Conservation (phyloP, 1,140 invertebrate genomes). For the Arion vulgaris region DNA sequence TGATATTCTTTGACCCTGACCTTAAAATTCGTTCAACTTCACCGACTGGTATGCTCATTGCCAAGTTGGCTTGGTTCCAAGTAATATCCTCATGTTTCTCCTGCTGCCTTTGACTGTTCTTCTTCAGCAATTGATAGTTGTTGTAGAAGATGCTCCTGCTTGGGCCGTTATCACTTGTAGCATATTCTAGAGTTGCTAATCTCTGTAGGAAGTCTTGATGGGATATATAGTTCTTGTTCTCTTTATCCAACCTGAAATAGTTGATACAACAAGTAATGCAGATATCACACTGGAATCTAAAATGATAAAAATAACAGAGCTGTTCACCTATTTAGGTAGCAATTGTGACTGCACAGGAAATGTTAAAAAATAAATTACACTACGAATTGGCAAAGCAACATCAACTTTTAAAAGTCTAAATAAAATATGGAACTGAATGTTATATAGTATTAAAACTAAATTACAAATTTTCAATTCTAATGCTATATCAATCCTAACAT, state of each 20-base stretch:
- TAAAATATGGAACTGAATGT: too few relatives aligned
- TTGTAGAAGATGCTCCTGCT: slow-evolving; percentile 62
- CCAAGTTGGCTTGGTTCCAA: slow-evolving; percentile 62
- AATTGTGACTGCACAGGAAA: too few relatives aligned
- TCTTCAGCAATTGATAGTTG: slow-evolving; percentile 58
- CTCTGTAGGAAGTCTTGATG: slow-evolving; percentile 64
- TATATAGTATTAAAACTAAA: too few relatives aligned
- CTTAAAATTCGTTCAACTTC: slow-evolving; percentile 62
- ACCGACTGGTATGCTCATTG: slow-evolving; percentile 58
- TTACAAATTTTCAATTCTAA: too few relatives aligned
- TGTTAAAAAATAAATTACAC: too few relatives aligned
- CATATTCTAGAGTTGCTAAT: slow-evolving; percentile 61
- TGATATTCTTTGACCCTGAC: slow-evolving; percentile 43
- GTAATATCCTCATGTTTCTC: slow-evolving; percentile 65
- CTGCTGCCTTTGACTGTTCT: slow-evolving; percentile 60
- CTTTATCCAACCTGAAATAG: slow-evolving; percentile 59
- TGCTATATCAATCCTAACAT: too few relatives aligned
- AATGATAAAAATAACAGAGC: too few relatives aligned
- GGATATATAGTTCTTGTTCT: slow-evolving; percentile 59
- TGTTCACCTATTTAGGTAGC: too few relatives aligned
- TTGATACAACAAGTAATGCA: too few relatives aligned
- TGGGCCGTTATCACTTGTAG: slow-evolving; percentile 63
- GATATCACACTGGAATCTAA: too few relatives aligned
- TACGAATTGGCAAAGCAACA: too few relatives aligned
- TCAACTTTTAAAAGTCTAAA: too few relatives aligned